Evolutionary conservation across 2,888 invertebrate genomes (phyloP).

Genomic region (Ormyrus thymus): DNA sequence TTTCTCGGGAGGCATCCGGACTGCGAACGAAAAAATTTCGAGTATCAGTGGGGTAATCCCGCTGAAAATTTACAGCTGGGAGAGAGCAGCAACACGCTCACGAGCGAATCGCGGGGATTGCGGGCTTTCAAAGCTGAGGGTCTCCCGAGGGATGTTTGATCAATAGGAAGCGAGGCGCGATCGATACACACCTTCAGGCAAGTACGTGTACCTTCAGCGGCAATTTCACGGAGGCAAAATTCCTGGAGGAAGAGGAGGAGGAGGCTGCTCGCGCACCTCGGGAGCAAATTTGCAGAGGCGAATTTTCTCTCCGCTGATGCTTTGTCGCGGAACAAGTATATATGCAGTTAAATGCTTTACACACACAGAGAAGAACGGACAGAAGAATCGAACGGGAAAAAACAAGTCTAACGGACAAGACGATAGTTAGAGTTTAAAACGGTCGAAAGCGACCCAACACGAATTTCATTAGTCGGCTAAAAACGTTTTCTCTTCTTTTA

Average conservation of each 20-base stretch:
- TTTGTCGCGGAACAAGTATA: neutral
- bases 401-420: constrained; percentile 33
- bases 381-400: constrained; percentile 31
- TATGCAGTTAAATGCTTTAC: constrained; percentile 48
- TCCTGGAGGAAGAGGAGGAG: neutral
- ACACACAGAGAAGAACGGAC: constrained; percentile 22
- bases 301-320: neutral
- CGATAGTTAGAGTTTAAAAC: constrained; percentile 20
- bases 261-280: neutral
- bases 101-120: constrained; percentile 31
- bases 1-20: neutral
- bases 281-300: neutral
- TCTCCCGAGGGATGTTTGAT: constrained; percentile 54
- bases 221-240: constrained; percentile 5
- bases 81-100: neutral
- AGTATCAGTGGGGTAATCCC: constrained; percentile 33
- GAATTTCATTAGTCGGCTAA: constrained; percentile 34
- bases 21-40: constrained; percentile 33
- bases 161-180: constrained; percentile 42
- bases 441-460: constrained; percentile 32
- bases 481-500: constrained; percentile 33
- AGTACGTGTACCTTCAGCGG: constrained; percentile 4
- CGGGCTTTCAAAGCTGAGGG: constrained; percentile 39
- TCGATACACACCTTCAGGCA: constrained; percentile 24
- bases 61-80: constrained; percentile 45